Base-by-base conservation (phyloP, 2,797 vertebrate species). In the Enteromius afrohamiltoni region DNA sequence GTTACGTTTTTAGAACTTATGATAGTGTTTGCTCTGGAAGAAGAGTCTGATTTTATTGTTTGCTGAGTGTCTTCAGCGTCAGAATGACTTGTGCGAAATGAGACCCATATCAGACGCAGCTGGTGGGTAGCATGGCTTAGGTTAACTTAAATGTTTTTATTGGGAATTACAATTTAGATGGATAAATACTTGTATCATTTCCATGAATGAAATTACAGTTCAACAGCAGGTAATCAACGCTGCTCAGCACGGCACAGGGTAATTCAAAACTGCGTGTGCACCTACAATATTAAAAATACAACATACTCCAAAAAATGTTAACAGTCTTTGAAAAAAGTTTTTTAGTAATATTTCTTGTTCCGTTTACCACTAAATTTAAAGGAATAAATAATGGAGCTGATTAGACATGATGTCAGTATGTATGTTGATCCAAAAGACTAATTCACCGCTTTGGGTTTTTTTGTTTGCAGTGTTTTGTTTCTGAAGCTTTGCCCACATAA, bases 121-220 rank as follows among this genome's bases (percentile, higher is more conserved):
- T 58, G 78, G 26, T 6, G 7, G 21, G 11, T 70, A 65, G 31
- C 31, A 80, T 70, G 60, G 60, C 60, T 78, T 47, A 40, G 40
- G 75, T 77, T 77, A 62, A 26, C 23, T 26, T 29, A 64, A 45
- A 40, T 6, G 13, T 51, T 49, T 29, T 64, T 65, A 49, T 40
- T 53, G 34, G 40, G 21, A 26, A 69, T 9, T 70, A 9, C 47
- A 19, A 31, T 49, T 55, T 29, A 42, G n/a, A 77, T 60, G 6
- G 19, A 29, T 68, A 69, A 21, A 80, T 51, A 65, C 23, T 51
- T 79, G 14, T 51, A 51, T 80, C 23, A 14, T 13, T 55, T 64
- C n/a, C 14, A 2, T 23, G 21, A 69, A 80, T 21, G 29, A 80
- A 53, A 80, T 29, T 55, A 4, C 9, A 53, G 21, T 68, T 21